These are phyloP conservation scores for Epirrhoe tristata DNA, from an alignment of 2,888 invertebrate species.

Conservation along the genomic window DNA sequence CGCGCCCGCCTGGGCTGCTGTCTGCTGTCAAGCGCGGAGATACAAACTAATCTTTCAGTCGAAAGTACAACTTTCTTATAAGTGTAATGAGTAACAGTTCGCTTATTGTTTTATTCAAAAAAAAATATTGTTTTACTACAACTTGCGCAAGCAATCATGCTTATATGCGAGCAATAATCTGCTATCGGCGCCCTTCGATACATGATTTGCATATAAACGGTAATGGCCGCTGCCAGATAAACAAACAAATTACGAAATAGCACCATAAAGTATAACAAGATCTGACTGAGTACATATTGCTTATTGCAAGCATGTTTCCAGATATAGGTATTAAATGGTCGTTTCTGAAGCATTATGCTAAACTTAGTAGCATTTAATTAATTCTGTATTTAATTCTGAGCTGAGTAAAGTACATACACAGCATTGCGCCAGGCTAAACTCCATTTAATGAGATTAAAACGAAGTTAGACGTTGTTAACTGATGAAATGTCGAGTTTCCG, in stretches of 20 bases:
- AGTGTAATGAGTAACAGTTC: conserved; percentile 12
- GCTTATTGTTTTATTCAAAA: not conserved
- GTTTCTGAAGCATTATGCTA: not conserved
- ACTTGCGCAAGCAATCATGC: not conserved
- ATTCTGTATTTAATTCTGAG: too few species aligned
- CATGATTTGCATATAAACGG: conserved; percentile 9
- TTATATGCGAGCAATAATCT: not conserved
- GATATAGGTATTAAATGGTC: not conserved
- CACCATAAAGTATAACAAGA: not conserved
- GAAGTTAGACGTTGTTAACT: too few species aligned
- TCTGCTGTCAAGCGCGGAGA: conserved; percentile 7
- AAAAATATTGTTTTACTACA: not conserved
- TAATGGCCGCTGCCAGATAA: not conserved
- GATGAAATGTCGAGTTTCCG: too few species aligned
- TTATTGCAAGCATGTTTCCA: not conserved
- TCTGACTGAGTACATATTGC: not conserved
- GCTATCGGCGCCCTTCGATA: not conserved
- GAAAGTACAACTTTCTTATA: not conserved
- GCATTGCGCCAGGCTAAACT: too few species aligned
- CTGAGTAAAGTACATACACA: too few species aligned
- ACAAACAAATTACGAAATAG: conserved; percentile 8
- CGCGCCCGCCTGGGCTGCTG: not conserved
- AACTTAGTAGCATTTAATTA: too few species aligned
- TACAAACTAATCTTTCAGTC: conserved; percentile 9
- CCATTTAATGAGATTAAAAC: too few species aligned